Evolutionary conservation across 2,113 vertebrate genomes (phyloP).

Genomic region (Pangasianodon gigas): DNA sequence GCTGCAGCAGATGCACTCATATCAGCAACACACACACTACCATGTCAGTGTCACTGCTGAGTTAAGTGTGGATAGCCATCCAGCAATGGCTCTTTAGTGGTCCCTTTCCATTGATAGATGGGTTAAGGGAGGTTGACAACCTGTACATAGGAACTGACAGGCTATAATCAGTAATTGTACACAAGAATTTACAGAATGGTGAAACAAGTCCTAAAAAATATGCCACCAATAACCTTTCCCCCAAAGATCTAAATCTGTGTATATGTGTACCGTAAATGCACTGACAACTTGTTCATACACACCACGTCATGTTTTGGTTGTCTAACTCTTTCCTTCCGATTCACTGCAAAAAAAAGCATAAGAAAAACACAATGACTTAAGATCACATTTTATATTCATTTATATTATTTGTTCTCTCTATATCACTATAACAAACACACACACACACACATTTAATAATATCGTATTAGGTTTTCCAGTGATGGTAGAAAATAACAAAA

Average conservation of each 20-base stretch:
- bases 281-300: constrained; percentile 38
- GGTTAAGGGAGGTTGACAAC: not conserved
- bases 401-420: too few species aligned
- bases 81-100: not conserved
- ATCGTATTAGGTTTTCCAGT: too few species aligned
- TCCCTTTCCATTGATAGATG: not conserved
- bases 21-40: not conserved
- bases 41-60: not conserved
- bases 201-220: not conserved
- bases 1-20: not conserved
- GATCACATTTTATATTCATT: not conserved
- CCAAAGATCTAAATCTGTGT: not conserved
- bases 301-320: constrained; percentile 76
- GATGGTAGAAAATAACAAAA: not conserved
- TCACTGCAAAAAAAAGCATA: constrained; percentile 59
- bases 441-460: too few species aligned
- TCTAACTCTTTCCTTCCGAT: constrained; percentile 44
- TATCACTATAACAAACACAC: too few species aligned
- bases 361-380: not conserved
- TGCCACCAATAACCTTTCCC: not conserved
- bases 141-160: not conserved
- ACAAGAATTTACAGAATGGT: not conserved
- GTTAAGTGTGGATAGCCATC: not conserved
- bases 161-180: not conserved
- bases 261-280: not conserved